Conservation (phyloP, 2,888 invertebrate species). For the Cheilosia pagana region DNA sequence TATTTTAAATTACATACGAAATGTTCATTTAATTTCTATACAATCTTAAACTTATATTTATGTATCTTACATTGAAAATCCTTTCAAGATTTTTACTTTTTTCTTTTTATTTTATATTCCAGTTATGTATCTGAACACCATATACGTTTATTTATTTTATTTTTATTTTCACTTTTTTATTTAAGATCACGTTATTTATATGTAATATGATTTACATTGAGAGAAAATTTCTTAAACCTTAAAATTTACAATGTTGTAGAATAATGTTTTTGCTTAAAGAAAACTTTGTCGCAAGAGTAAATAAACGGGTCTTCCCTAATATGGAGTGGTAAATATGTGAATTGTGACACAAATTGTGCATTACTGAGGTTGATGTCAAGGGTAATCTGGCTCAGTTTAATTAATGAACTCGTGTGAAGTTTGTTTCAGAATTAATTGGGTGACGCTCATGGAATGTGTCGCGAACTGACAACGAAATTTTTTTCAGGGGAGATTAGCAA, state of each 20-base stretch:
- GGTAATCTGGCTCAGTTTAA: no score
- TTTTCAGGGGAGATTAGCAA: no score
- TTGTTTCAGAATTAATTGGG: no score
- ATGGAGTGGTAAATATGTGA: not conserved
- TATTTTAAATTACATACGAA: conserved; percentile 71
- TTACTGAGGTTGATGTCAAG: no score
- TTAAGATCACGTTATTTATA: conserved; percentile 45
- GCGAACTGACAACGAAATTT: no score
- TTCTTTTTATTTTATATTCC: conserved; percentile 17
- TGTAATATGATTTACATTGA: conserved; percentile 59
- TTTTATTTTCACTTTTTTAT: conserved; percentile 12
- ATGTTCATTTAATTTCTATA: conserved; percentile 59
- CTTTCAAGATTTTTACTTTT: conserved; percentile 32
- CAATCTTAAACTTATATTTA: conserved; percentile 60
- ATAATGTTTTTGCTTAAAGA: conserved; percentile 17
- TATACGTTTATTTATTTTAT: conserved; percentile 12
- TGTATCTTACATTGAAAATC: conserved; percentile 63
- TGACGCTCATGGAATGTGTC: no score
- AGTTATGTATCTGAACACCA: conserved; percentile 55
- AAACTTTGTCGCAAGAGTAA: not conserved
- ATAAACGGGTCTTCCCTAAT: not conserved
- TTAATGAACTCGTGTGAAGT: no score
- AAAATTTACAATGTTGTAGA: conserved; percentile 53
- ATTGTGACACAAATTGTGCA: not conserved
- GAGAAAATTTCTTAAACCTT: conserved; percentile 52